phyloP scores from a whole-genome alignment of 1,140 invertebrate species.

The Zaprionus lachaisei region DNA sequence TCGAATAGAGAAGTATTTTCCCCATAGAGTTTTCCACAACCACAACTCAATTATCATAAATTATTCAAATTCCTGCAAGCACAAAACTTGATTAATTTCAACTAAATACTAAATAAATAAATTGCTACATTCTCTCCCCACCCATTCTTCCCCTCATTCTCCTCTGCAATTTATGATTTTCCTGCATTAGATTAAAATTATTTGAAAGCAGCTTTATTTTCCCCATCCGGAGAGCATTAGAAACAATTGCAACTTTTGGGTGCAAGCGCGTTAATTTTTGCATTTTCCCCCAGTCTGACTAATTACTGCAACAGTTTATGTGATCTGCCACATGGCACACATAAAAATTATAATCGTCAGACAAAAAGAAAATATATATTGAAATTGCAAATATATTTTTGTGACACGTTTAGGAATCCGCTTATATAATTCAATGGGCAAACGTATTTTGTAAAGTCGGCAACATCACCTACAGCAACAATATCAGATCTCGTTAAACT shows the following conservation, averaged over 20 bases:
- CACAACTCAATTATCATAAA: slow-evolving; percentile 11
- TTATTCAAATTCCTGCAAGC: slow-evolving; percentile 1
- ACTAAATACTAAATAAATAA: slow-evolving; percentile 10
- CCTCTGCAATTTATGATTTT: not conserved
- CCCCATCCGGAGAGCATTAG: not conserved
- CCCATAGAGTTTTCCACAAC: not conserved
- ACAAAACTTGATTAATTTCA: slow-evolving; percentile 16
- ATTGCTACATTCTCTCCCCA: not conserved
- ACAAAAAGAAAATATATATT: not conserved
- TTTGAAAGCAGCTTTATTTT: slow-evolving; percentile 3
- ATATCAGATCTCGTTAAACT: slow-evolving; percentile 13
- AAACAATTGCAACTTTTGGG: slow-evolving; percentile 13
- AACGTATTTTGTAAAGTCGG: slow-evolving; percentile 45
- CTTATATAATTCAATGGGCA: slow-evolving; percentile 54
- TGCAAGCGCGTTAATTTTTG: not conserved
- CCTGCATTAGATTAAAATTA: slow-evolving; percentile 8
- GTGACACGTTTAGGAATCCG: slow-evolving; percentile 42
- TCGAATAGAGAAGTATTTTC: not conserved
- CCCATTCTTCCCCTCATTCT: not conserved
- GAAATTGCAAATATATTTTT: not conserved
- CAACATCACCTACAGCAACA: slow-evolving; percentile 28
- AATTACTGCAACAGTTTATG: slow-evolving; percentile 39
- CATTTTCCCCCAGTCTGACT: slow-evolving; percentile 14
- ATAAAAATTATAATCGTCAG: not conserved
- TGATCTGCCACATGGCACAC: slow-evolving; percentile 20